These are phyloP conservation scores for Theropithecus gelada DNA, from an alignment of 2,113 vertebrate species.

Conservation along the genomic window DNA sequence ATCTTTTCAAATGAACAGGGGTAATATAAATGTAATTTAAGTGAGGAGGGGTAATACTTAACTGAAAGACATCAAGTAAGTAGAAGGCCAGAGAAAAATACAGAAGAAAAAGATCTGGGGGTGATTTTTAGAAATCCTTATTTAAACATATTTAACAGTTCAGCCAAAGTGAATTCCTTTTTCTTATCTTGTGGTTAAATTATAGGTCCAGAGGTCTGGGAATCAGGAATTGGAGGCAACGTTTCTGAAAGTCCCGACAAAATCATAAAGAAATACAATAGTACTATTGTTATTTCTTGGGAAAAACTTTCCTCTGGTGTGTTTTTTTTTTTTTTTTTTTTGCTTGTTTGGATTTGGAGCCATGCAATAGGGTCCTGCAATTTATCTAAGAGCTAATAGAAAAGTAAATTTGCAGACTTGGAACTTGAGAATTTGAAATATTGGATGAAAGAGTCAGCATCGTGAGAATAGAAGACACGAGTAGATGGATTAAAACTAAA, in stretches of 20 bases:
- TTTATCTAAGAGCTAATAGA: not conserved
- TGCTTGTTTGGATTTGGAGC: slow-evolving; percentile 20
- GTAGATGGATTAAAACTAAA: not conserved
- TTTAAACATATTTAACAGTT: slow-evolving; percentile 11
- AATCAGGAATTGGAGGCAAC: not conserved
- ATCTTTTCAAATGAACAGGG: not conserved
- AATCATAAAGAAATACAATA: not conserved
- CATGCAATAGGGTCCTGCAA: not conserved
- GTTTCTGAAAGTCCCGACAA: not conserved
- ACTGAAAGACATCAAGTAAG: not conserved
- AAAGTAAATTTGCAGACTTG: not conserved
- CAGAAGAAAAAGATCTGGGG: not conserved
- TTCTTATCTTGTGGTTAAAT: not conserved
- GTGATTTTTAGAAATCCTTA: not conserved
- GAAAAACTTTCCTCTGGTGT: not conserved
- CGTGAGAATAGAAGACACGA: not conserved
- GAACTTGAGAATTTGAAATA: not conserved
- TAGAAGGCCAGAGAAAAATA: not conserved
- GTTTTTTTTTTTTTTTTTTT: not conserved
- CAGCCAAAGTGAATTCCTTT: not conserved
- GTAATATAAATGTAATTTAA: too few relatives aligned
- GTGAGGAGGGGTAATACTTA: slow-evolving; percentile 9
- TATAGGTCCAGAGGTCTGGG: not conserved
- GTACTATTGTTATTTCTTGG: not conserved
- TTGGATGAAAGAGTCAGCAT: not conserved